These are phyloP conservation scores for Lophotis ruficrista DNA, from an alignment of 2,113 vertebrate genomes.

Conservation along the genomic window DNA sequence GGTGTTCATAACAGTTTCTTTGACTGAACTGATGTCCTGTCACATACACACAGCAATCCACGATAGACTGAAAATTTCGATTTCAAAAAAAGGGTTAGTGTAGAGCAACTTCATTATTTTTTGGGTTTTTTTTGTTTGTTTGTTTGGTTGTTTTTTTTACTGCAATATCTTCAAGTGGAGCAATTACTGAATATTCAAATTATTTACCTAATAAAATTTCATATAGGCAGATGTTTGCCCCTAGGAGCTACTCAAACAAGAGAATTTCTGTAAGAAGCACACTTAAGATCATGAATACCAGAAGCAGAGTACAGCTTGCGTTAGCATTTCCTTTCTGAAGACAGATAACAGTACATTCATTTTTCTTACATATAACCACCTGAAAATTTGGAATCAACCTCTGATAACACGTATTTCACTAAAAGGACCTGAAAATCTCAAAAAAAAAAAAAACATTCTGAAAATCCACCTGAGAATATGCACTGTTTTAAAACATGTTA, in stretches of 20 bases:
- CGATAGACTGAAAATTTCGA: neutral
- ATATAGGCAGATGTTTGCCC: slow-evolving; percentile 57
- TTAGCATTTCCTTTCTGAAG: neutral
- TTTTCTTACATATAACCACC: neutral
- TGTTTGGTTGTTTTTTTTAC: neutral
- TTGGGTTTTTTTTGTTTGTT: neutral
- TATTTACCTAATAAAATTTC: slow-evolving; percentile 55
- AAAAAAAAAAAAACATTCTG: slow-evolving; percentile 12
- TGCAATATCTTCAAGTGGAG: neutral
- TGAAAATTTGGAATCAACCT: neutral
- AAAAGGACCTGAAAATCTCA: neutral
- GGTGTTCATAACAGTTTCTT: neutral
- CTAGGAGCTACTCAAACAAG: slow-evolving; percentile 42
- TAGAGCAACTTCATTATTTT: neutral
- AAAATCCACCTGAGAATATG: slow-evolving; percentile 49
- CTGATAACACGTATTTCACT: slow-evolving; percentile 12
- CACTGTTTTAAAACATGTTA: slow-evolving; percentile 70
- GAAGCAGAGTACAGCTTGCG: neutral
- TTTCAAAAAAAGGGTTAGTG: neutral
- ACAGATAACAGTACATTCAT: neutral
- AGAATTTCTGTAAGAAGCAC: slow-evolving; percentile 23
- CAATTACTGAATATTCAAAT: slow-evolving; percentile 49
- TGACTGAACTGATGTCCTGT: neutral
- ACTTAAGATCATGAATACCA: neutral
- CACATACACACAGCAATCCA: neutral